Evolutionary conservation across 2,797 vertebrate genomes (phyloP).

Genomic region (Brachymystax lenok): DNA sequence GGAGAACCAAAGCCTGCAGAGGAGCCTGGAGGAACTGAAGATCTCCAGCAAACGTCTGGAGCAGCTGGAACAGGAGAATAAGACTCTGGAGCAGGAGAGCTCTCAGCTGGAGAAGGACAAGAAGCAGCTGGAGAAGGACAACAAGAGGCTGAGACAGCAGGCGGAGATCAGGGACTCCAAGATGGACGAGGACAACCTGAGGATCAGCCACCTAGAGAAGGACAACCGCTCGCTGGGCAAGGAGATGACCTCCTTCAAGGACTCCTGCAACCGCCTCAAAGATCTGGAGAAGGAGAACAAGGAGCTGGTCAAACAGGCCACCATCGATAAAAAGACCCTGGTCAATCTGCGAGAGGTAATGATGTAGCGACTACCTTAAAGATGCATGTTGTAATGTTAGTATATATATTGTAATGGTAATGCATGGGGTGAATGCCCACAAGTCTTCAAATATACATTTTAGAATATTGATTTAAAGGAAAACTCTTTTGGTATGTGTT

Average conservation of each 20-base stretch:
- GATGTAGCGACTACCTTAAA: neutral
- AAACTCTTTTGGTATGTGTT: too few species aligned
- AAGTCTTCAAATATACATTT: neutral
- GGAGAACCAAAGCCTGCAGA: conserved; percentile 93
- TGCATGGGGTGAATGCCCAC: neutral
- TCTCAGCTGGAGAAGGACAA: conserved; percentile 96
- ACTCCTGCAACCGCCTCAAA: conserved; percentile 87
- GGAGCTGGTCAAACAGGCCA: conserved; percentile 89
- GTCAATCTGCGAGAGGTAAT: conserved; percentile 91
- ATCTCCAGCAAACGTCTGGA: conserved; percentile 96
- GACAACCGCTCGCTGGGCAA: conserved; percentile 92
- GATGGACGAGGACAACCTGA: conserved; percentile 89
- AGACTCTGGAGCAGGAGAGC: conserved; percentile 90
- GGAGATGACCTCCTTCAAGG: conserved; percentile 90
- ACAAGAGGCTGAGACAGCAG: conserved; percentile 92
- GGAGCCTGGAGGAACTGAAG: conserved; percentile 93
- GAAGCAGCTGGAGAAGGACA: conserved; percentile 96
- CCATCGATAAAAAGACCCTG: conserved; percentile 95
- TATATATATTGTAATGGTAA: neutral
- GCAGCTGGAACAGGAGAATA: conserved; percentile 94
- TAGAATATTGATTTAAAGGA: neutral
- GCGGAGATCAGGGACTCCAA: conserved; percentile 94
- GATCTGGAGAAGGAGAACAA: conserved; percentile 95
- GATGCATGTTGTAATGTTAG: neutral
- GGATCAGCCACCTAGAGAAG: conserved; percentile 88